Percentiles rank a stretch among this genome's conserved stretches.
Conservation (phyloP, 2,888 invertebrate genomes). For the Tinea pellionella region DNA sequence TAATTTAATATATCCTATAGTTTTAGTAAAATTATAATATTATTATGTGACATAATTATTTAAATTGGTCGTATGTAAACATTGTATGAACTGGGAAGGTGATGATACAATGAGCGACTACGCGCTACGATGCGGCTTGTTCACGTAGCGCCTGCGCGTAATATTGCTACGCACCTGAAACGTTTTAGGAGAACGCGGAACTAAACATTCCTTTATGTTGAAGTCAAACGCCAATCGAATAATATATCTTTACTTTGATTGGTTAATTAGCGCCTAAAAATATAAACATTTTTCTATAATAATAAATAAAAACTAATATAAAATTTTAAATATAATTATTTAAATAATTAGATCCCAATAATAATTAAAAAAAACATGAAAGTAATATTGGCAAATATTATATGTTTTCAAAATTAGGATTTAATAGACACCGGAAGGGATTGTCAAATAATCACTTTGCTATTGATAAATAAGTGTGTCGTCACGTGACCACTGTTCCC, state of each 20-base stretch:
- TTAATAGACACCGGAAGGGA: conserved; percentile 1
- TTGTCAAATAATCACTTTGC: conserved; percentile 2
- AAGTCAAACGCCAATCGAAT: neutral
- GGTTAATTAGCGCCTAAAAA: too few relatives aligned
- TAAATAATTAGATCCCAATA: too few relatives aligned
- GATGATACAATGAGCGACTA: conserved; percentile 55
- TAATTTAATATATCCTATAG: conserved; percentile 12
- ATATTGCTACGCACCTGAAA: neutral
- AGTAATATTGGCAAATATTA: too few relatives aligned
- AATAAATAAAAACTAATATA: too few relatives aligned
- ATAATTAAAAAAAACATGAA: too few relatives aligned
- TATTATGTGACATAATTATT: neutral
- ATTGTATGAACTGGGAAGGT: conserved; percentile 17
- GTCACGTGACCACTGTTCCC: conserved; percentile 7
- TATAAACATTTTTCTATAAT: too few relatives aligned
- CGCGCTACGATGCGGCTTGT: conserved; percentile 42
- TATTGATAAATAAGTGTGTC: neutral
- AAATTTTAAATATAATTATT: too few relatives aligned
- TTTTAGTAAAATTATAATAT: conserved; percentile 24
- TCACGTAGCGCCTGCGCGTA: conserved; percentile 12
- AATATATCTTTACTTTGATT: too few relatives aligned
- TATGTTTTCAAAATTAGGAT: neutral
- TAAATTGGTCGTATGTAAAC: neutral
- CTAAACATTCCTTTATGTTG: neutral
- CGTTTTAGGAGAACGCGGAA: neutral